Base-by-base conservation (phyloP, 2,888 invertebrate genomes). In the Drosophila pegasa region DNA sequence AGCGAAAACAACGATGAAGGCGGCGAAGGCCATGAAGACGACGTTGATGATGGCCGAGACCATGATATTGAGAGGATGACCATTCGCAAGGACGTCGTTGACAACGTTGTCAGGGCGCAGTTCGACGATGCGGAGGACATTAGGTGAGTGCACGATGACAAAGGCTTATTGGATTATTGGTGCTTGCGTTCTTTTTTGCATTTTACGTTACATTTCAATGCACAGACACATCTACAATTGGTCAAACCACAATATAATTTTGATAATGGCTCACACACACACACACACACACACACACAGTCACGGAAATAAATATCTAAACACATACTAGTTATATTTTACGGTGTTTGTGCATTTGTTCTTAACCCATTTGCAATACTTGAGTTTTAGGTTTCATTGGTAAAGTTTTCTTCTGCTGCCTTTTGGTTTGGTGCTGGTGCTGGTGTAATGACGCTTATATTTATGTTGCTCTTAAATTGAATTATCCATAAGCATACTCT, bases 71-170 rank as follows among this genome's bases (percentile, higher is more conserved):
- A 78, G 55, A 55, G 62, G 48, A 70, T 78, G 56, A 87, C 73
- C 61, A 65, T 63, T 56, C 76, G 66, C 18, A 75, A 76, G 47
- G 84, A 89, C 70, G 78, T 74, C 67, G 80, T 84, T 59, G 87
- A 89, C 68, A 87, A 85, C 59, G 87, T 68, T 52, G 70, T 81
- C 20, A 63, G 77, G 74, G 71, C 79, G 57, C 83, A 79, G 58
- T 82, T 74, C 69, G 81, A 76, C 65, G 90, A 89, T 76, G 87
- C 84, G 68, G 91, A 90, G 74, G 91, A 91, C 68, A 80, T 89
- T 71, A 90, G 91, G 90, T 90, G 66, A 90, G 90, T 89, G 64
- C 41, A 67, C 47, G 57, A 59, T 60, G 64, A 40, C 64, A 56
- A 61, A 64, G 69, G 66, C 61, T 64, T 70, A 59, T 73, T 73